Base-by-base conservation (phyloP, 1,140 invertebrate genomes). In the Ceratina calcarata region DNA sequence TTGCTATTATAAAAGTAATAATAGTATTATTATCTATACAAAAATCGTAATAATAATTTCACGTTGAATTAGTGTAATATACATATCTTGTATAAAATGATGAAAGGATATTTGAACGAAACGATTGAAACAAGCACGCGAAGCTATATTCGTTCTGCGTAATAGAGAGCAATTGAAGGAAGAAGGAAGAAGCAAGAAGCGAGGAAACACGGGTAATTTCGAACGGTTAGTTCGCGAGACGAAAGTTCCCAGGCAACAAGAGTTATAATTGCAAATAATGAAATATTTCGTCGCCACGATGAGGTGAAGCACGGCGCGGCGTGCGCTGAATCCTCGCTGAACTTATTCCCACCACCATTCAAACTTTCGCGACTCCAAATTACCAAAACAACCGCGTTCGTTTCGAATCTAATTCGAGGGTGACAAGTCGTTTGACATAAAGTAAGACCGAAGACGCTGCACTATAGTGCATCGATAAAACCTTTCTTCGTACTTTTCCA, bases 241-340 rank as follows among this genome's bases (percentile, higher is more conserved):
- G 24, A 62, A 69, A 78, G 67, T 71, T 78, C 75, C 18, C 32
- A 3, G 58, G 37, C 37, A 18, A 37, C 75, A 62, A 32, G 27
- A 71, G 75, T 71, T 71, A 53, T 71, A 78, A 78, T 78, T 78
- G 68, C 67, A 78, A 78, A 78, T 78, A 78, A 78, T 78, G 75
- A 78, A 78, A 78, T 78, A 78, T 71, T 64, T 78, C 67, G 45
- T 20, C 61, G 24, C 37, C 8, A 45, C 37, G 37, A 45, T 45
- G 10, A 37, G 32, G 18, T 27, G 22, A 12, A 13, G 0, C 13
- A 4, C 15, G 20, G 58, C 22, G 20, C 53, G 16, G 2, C 57
- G n/a, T 60, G 22, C n/a, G 15, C 65, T n/a, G n/a, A 32, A 27
- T 51, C 12, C 57, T 4, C 57, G 57, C 4, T 7, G 15, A 71